Conservation (phyloP, 2,113 vertebrate species). For the Mus musculus region DNA sequence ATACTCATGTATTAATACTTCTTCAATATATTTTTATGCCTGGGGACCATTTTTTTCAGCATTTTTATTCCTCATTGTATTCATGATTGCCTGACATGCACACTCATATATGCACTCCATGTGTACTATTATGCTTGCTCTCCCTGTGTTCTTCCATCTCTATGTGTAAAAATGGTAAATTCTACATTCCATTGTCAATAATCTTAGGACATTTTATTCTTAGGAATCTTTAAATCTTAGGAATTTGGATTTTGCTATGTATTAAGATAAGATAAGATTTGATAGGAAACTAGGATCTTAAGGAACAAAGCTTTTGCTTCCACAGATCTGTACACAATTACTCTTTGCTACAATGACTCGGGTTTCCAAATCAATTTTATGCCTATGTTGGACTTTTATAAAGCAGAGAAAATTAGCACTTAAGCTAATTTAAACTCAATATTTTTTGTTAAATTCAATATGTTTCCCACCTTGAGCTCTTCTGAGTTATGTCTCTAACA, state of each 20-base stretch:
- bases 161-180: neutral
- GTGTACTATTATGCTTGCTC: neutral
- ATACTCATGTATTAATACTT: conserved; percentile 5
- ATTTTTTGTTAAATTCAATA: conserved; percentile 23
- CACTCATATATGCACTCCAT: neutral
- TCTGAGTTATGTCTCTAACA: neutral
- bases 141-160: neutral
- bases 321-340: neutral
- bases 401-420: neutral
- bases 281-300: neutral
- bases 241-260: conserved; percentile 3
- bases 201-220: neutral
- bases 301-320: neutral
- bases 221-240: too few species aligned
- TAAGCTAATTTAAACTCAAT: neutral
- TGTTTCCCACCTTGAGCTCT: neutral
- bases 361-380: neutral
- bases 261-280: conserved; percentile 1
- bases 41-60: neutral
- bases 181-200: neutral
- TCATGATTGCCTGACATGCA: neutral
- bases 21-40: conserved; percentile 10
- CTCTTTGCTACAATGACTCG: neutral
- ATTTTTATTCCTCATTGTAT: neutral
- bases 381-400: conserved; percentile 23